Conservation (phyloP, 1,140 invertebrate genomes). For the Parasteatoda tepidariorum region DNA sequence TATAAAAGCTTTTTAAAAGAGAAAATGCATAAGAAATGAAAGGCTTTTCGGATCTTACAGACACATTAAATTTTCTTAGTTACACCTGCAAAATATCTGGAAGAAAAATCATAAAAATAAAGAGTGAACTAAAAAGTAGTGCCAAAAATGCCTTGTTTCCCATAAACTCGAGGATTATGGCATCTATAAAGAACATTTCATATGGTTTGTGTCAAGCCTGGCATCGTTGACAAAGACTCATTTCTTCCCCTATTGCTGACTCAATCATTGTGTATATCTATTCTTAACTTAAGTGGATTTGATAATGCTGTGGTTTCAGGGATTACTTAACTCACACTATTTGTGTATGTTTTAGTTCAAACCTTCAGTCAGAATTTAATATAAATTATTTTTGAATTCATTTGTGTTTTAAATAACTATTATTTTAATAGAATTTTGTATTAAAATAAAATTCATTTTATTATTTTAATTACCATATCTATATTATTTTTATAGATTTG, state of each 20-base stretch:
- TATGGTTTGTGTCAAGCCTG: constrained; percentile 1
- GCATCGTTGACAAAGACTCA: constrained; percentile 5
- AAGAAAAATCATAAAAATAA: constrained; percentile 50
- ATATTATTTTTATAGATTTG: no score
- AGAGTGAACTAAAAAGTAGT: constrained; percentile 24
- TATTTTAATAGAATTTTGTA: no score
- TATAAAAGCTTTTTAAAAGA: constrained; percentile 45
- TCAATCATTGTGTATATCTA: no score
- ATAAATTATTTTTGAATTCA: no score
- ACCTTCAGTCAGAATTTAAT: no score
- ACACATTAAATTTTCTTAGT: constrained; percentile 57
- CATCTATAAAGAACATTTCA: constrained; percentile 43
- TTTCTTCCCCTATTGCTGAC: no score
- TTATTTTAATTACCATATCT: no score
- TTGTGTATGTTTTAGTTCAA: background rate
- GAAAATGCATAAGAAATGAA: constrained; percentile 56
- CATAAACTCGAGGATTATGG: constrained; percentile 51
- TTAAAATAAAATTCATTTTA: no score
- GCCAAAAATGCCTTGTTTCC: constrained; percentile 44
- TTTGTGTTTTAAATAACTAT: no score
- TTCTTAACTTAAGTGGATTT: no score
- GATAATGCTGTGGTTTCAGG: background rate
- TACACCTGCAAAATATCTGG: constrained; percentile 52
- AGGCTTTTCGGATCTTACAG: constrained; percentile 47
- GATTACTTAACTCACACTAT: background rate